Percentiles rank a stretch among this genome's conserved stretches.
These are phyloP conservation scores for Volucella inflata DNA, from an alignment of 2,888 invertebrate genomes.

Conservation along the genomic window DNA sequence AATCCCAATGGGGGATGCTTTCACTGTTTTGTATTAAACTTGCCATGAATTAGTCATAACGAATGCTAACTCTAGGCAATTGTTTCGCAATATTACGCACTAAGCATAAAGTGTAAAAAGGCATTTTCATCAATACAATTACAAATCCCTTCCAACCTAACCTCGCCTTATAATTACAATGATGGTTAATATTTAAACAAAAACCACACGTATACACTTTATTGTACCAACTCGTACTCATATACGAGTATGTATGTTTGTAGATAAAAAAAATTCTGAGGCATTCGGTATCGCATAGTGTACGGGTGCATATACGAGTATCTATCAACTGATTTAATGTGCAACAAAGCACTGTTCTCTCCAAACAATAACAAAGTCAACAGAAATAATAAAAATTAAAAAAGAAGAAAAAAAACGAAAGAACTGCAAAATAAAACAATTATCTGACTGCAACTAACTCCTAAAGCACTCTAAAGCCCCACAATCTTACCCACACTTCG, in stretches of 20 bases:
- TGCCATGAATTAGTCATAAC: constrained; percentile 11
- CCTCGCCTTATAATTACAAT: constrained; percentile 6
- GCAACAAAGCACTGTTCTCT: constrained; percentile 37
- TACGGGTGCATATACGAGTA: not conserved
- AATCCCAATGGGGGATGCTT: constrained; percentile 35
- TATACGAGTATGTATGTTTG: not conserved
- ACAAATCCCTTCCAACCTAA: not conserved
- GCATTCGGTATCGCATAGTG: not conserved
- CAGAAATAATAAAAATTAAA: constrained; percentile 32
- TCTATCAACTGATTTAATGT: constrained; percentile 35
- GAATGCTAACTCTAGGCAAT: constrained; percentile 5
- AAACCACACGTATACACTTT: constrained; percentile 10
- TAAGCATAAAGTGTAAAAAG: not conserved
- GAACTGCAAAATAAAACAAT: constrained; percentile 44
- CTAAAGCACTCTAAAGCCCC: not conserved
- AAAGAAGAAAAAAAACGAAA: not conserved
- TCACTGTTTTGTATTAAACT: constrained; percentile 2
- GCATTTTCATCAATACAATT: constrained; percentile 39
- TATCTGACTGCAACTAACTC: constrained; percentile 29
- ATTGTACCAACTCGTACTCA: not conserved
- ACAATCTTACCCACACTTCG: constrained; percentile 2
- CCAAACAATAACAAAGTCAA: constrained; percentile 28
- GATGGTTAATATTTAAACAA: constrained; percentile 15
- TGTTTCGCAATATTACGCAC: not conserved
- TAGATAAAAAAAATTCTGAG: too few species aligned